A percentile compares a stretch with the other conserved stretches of the same genome.
phyloP scores from a whole-genome alignment of 1,140 invertebrate species.

The Pogonus chalceus region DNA sequence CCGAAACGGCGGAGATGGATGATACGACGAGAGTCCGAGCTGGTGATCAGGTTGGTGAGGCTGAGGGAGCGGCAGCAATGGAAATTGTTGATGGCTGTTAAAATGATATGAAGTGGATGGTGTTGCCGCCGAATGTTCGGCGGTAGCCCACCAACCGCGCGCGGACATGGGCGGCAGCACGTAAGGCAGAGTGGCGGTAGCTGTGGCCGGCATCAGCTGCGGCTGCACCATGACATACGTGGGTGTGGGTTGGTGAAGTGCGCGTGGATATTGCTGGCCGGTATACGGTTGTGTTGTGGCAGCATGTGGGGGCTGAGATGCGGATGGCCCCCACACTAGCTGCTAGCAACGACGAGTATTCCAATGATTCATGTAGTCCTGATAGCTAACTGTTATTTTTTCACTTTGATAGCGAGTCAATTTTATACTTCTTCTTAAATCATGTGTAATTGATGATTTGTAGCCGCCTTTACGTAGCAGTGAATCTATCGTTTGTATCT shows the following conservation, averaged over 20 bases:
- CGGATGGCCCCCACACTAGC: constrained; percentile 33
- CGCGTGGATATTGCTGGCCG: constrained; percentile 13
- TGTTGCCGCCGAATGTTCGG: background rate
- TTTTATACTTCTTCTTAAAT: constrained; percentile 79
- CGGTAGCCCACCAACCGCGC: background rate
- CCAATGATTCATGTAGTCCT: constrained; percentile 64
- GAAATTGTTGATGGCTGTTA: background rate
- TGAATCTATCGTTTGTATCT: constrained; percentile 95
- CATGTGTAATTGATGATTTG: constrained; percentile 80
- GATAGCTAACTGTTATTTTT: constrained; percentile 72
- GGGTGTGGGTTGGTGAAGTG: constrained; percentile 18
- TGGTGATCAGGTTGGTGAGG: constrained; percentile 20
- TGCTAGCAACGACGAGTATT: constrained; percentile 48
- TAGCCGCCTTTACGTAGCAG: constrained; percentile 94
- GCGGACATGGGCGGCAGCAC: background rate
- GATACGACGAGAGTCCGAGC: constrained; percentile 19
- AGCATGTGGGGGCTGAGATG: constrained; percentile 21
- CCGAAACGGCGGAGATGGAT: constrained; percentile 21
- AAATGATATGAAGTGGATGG: background rate
- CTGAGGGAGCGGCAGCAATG: constrained; percentile 22
- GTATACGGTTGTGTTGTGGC: constrained; percentile 10
- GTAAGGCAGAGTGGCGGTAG: background rate
- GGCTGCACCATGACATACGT: constrained; percentile 30
- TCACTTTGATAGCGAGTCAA: constrained; percentile 91
- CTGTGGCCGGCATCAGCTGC: constrained; percentile 3